Conservation (phyloP, 1,140 invertebrate species). For the Pinna nobilis region DNA sequence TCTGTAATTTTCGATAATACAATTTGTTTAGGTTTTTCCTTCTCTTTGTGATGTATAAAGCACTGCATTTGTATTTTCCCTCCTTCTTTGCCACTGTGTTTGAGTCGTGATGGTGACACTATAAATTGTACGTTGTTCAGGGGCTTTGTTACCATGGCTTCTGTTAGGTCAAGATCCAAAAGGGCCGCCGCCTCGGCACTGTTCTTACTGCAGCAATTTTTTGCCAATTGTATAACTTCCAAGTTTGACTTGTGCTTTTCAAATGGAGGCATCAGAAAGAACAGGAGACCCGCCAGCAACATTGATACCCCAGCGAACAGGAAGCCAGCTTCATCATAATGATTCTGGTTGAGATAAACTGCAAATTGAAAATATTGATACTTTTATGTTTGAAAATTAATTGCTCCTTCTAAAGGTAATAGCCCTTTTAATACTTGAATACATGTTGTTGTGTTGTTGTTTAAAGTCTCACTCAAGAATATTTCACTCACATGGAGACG, state of each 20-base stretch:
- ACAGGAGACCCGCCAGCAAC: conserved; percentile 63
- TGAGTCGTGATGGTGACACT: conserved; percentile 57
- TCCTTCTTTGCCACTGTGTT: conserved; percentile 55
- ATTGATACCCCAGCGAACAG: conserved; percentile 64
- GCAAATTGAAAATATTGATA: conserved; percentile 48
- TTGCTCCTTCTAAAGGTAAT: too few relatives aligned
- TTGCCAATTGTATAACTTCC: conserved; percentile 63
- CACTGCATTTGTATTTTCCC: conserved; percentile 67
- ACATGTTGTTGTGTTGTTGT: too few relatives aligned
- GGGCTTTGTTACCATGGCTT: conserved; percentile 62
- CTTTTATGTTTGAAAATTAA: too few relatives aligned
- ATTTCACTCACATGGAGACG: too few relatives aligned
- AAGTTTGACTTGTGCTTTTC: conserved; percentile 67
- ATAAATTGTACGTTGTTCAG: conserved; percentile 63
- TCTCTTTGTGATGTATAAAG: conserved; percentile 65
- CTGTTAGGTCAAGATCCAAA: conserved; percentile 66
- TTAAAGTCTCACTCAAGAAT: too few relatives aligned
- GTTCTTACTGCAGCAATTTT: conserved; percentile 58
- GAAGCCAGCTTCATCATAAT: conserved; percentile 58
- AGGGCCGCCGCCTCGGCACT: conserved; percentile 66
- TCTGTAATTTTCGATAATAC: conserved; percentile 68
- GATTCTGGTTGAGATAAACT: conserved; percentile 65
- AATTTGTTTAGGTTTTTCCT: conserved; percentile 64
- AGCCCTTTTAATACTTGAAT: too few relatives aligned
- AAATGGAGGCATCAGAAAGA: conserved; percentile 67